Evolutionary conservation across 1,140 invertebrate genomes (phyloP).

Genomic region (Caenorhabditis tropicalis): DNA sequence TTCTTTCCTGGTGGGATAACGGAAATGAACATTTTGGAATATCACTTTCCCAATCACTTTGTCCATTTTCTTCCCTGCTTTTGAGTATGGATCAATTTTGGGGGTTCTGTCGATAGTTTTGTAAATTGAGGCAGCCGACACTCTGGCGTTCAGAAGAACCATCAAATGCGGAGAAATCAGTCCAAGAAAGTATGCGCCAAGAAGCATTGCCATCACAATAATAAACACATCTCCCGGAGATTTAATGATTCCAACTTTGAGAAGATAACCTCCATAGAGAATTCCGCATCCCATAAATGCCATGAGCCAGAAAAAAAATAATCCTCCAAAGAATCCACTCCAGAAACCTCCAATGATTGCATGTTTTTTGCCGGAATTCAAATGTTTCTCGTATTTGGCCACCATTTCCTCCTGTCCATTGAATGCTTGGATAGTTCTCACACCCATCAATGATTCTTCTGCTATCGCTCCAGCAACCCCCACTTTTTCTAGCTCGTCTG

Average conservation of each 20-base stretch:
- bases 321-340: conserved; percentile 64
- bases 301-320: conserved; percentile 57
- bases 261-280: conserved; percentile 60
- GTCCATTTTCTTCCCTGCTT: conserved; percentile 61
- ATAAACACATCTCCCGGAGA: conserved; percentile 65
- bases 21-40: conserved; percentile 73
- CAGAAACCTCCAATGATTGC: conserved; percentile 55
- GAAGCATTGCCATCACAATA: conserved; percentile 61
- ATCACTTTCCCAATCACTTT: conserved; percentile 70
- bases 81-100: conserved; percentile 72
- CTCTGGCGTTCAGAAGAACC: conserved; percentile 63
- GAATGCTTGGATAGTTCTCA: conserved; percentile 83
- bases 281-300: conserved; percentile 54
- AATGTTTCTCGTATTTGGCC: conserved; percentile 46
- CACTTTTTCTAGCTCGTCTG: background rate
- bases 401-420: conserved; percentile 80
- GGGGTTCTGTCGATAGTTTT: conserved; percentile 75
- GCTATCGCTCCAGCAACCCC: conserved; percentile 79
- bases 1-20: conserved; percentile 73
- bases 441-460: conserved; percentile 80
- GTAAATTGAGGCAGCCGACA: conserved; percentile 64
- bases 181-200: conserved; percentile 65
- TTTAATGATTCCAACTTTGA: conserved; percentile 55
- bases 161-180: conserved; percentile 63
- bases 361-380: conserved; percentile 58